Base-by-base conservation (phyloP, 37 sponge, comb jelly and placozoan species). In the Chondrosia reniformis region DNA sequence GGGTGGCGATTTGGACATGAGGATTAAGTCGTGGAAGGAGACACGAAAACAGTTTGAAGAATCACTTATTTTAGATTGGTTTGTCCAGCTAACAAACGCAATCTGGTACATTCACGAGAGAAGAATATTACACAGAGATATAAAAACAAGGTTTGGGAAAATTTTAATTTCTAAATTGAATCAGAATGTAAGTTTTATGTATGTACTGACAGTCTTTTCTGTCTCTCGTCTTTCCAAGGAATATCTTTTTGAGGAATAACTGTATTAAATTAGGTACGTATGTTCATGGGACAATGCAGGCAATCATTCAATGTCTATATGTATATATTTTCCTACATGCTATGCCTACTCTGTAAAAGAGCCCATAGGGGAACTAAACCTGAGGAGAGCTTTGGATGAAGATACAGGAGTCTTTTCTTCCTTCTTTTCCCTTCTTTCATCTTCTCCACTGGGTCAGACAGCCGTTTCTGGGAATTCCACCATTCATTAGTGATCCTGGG, bases 61-160 rank as follows among this genome's bases (percentile, higher is more conserved):
- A 52, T 75, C 85, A 43, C 89, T 93, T 21, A 82, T 95, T 65
- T 37, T 95, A 25, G 94, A 92, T 44, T 98, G 96, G 96, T 95
- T 98, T 73, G 89, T 98, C 38, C 99, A 98, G 76, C 85, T 98
- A 17, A 80, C 96, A 25, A 86, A 90, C 25, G 99, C 99, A 17
- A 72, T 98, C 24, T 76, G 83, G 67, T 98, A 98, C 80, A 93
- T 98, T 30, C 99, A 98, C 73, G 88, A 93, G 13, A 88, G 88
- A 73, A 77, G 85, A 28, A 84, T 98, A 41, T 81, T 98, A 0
- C 99, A 98, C 74, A 77, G 99, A 77, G 99, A 98, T 71, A 67
- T 98, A 34, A 98, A 98, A 80, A 84, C 93, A 44, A 95, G 91
- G 91, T 87, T 28, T 19, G 61, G 22, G 30, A 19, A 15, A 49